A percentile compares a stretch with the other conserved stretches of the same genome.
These are phyloP conservation scores for Babylonia areolata DNA, from an alignment of 1,140 invertebrate species.

Conservation along the genomic window DNA sequence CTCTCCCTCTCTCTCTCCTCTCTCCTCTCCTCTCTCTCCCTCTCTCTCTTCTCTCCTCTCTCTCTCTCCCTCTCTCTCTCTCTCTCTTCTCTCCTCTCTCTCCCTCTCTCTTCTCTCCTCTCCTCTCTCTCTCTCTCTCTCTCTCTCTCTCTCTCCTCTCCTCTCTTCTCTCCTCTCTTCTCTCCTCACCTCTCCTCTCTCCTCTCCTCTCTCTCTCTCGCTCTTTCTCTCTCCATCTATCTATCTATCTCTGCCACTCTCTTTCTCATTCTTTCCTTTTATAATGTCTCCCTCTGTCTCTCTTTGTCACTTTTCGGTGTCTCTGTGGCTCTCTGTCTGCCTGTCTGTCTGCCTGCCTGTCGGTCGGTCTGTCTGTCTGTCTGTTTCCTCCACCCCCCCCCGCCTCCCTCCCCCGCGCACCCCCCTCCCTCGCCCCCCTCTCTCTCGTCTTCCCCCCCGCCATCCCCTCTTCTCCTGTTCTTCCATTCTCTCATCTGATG, in stretches of 20 bases:
- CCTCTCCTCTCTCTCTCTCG: slow-evolving; percentile 34
- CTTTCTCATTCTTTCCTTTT: slow-evolving; percentile 44
- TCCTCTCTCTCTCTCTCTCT: no score
- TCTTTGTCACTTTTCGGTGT: no score
- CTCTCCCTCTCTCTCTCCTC: background rate
- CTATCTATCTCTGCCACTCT: slow-evolving; percentile 38
- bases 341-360: background rate
- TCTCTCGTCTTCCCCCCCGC: background rate
- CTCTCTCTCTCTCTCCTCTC: no score
- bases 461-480: background rate
- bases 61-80: slow-evolving; percentile 20
- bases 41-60: slow-evolving; percentile 15
- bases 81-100: background rate
- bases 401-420: background rate
- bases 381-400: no score
- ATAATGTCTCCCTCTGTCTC: no score
- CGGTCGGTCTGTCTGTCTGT: background rate
- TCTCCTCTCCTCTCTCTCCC: slow-evolving; percentile 31
- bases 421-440: background rate
- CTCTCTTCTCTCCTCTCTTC: background rate
- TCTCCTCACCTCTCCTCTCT: no score
- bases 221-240: no score
- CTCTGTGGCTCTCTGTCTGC: background rate
- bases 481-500: no score
- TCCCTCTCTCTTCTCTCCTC: background rate